Base-by-base conservation (phyloP, 2,888 invertebrate genomes). In the Schizotus pectinicornis region DNA sequence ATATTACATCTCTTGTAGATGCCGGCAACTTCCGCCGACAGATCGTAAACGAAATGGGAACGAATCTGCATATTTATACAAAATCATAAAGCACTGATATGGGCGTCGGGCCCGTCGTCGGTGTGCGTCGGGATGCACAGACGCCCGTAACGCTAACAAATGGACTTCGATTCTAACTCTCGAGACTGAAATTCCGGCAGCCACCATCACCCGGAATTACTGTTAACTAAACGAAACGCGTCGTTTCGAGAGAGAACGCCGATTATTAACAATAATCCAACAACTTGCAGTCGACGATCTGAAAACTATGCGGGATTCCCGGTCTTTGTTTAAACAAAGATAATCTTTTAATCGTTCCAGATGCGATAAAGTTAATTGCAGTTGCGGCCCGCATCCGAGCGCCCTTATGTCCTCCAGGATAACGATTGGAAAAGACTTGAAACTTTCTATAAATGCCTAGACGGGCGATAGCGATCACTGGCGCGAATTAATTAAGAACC, bases 1-100 rank as follows among this genome's bases (percentile, higher is more conserved):
- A 77, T 77, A 77, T 77, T 77, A 74, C 76, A 73, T 75, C 76
- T 76, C 76, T 74, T 74, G 75, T 72, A 77, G 77, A 76, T 74
- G 76, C 72, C 68, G 72, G 67, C 70, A 69, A 68, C 74, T 74
- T 75, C 76, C 75, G 76, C 68, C 70, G 71, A 68, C 70, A 70
- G 74, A 73, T 74, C 74, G 73, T 72, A 70, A 75, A 76, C 75
- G 74, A 75, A 76, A 75, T 74, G 75, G 72, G 71, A 75, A 75
- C 74, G 74, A 74, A 77, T 77, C 76, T 77, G 74, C 77, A 77
- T 77, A 76, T 77, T 77, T 76, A 77, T 76, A 69, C 71, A 69
- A 70, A 71, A 71, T 68, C 71, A 72, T 69, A 67, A 69, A 70
- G 68, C 62, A 57, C 54, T 57, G 70, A 69, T 69, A 67, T 63